Base-by-base conservation (phyloP, 2,797 vertebrate genomes). In the Lithobates sylvaticus region DNA sequence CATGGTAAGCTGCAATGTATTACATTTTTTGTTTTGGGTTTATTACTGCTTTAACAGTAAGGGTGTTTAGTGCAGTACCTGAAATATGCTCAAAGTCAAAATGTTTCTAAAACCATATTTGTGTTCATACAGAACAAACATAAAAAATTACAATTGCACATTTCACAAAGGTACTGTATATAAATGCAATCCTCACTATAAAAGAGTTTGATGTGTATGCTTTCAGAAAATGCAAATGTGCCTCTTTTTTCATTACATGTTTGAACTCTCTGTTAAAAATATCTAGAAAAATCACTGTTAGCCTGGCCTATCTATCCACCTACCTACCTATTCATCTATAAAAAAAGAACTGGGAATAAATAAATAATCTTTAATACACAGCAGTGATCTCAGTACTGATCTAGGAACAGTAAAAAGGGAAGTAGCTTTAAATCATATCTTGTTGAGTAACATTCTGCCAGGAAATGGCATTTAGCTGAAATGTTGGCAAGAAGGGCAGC, bases 331-430 rank as follows among this genome's bases (percentile, higher is more conserved):
- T 61, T 23, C 54, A 23, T 2, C 21, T 54, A 54, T 16, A 21
- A 21, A 47, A 36, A 44, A 12, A 47, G 2, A 26, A 26, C n/a
- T n/a, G 21, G 88, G 88, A 88, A 75, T 5, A 23, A 44, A 88
- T 88, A 88, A 88, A 90, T 91, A 89, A 0, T 83, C 89, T 86
- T 87, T 23, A 61, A 29, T 64, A 73, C 18, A 32, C 36, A 47
- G 36, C 26, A 23, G 44, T 34, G 39, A 54, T 61, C 54, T 58
- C 15, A 67, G 26, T 73, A 58, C 32, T 65, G 75, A 29, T 71
- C 39, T 86, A 68, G 50, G 80, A 78, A 83, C 71, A 29, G 78
- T 58, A 70, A 86, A 86, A 81, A 70, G n/a, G 79, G 74, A 77
- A 82, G 74, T 39, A 78, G 75, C 75, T 68, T 83, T 87, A 87